Evolutionary conservation across 2,113 vertebrate species (phyloP), one percentile per base, ranked within the genome.

Genomic region (Oncorhynchus keta): DNA sequence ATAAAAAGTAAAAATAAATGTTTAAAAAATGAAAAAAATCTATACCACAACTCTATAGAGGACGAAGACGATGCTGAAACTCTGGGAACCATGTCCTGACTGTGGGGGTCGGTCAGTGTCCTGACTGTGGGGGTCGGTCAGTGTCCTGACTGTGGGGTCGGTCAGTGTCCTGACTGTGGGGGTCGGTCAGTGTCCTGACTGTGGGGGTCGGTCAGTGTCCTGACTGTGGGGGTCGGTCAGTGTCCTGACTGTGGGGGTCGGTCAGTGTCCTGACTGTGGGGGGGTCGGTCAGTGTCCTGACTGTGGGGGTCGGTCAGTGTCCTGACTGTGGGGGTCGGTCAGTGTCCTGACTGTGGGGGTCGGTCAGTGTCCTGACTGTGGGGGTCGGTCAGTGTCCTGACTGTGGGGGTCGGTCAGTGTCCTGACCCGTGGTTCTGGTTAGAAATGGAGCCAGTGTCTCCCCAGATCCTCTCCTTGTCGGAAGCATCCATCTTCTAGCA

Each of bases 51-150:
- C 81, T 86, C 81, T 89, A 85, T 89, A 91, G 93, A 95, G 91
- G 93, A 93, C 94, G 94, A 97, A 97, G 96, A 97, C 91, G 92
- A 97, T 95, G 95, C 95, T 97, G 89, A 95, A 98, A 97, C 97
- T 99, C 96, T 97, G 95, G 90, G 94, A 97, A 96, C 96, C 96
- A 96, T 98, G 49, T 2, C 26, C 26, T 28, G 26, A 28, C 26
- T 28, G 26, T 28, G 3, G 28, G 28, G 28, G 30, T 30, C 28
- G 28, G 28, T 3, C 28, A 30, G 28, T 30, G 95, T 96, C 97
- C 93, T 95, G 95, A 97, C 28, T 30, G 28, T 30, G 2, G 49
- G 28, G 30, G 30, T 32, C 30, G 30, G 4, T 4, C 30, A 32
- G 28, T 98, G 49, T 16, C 13, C 14, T 51, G 49, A 16, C 49